Evolutionary conservation across 1,140 invertebrate species (phyloP), one percentile per base, ranked within the genome.

Genomic region (Trichoplusia ni): DNA sequence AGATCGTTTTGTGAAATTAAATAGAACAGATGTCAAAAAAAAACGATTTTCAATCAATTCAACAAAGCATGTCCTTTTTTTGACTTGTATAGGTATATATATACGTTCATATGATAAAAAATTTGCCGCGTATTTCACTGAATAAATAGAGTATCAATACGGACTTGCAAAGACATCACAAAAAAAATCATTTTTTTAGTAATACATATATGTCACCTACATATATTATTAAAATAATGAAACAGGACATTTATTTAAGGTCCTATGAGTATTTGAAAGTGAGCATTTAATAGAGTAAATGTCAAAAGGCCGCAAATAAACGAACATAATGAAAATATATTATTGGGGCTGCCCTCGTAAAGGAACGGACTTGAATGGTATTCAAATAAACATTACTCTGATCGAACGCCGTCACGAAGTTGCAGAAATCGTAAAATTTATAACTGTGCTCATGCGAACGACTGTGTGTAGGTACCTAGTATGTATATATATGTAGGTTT

Each of bases 261-360:
- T 65, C 56, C 69, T 54, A 27, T 44, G 68, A 61, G 67, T 70
- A 71, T 75, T 80, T 78, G 73, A 78, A 81, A 72, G 77, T 81
- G 83, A 79, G 66, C 75, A 77, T 81, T 82, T 77, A 82, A 80
- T n/a, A 82, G 78, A 84, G 70, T 76, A 67, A 68, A 82, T 84
- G 77, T 75, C 69, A 77, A 71, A 77, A 82, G 80, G 69, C 75
- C 73, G 76, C 76, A 75, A 78, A 81, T 81, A 82, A 84, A 84
- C 81, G 77, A 71, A 77, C 72, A 81, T 82, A 86, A 86, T 84
- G 80, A 84, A 84, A 86, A 83, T 84, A 82, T 81, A 82, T 80
- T 77, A 77, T 71, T 67, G 70, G 62, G 37, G 59, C 54, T 74
- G 74, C 49, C 71, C 71, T 82, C 80, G 80, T 82, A 84, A 82